Evolutionary conservation across 2,888 invertebrate species (phyloP).

Genomic region (Quadroppia sp.): DNA sequence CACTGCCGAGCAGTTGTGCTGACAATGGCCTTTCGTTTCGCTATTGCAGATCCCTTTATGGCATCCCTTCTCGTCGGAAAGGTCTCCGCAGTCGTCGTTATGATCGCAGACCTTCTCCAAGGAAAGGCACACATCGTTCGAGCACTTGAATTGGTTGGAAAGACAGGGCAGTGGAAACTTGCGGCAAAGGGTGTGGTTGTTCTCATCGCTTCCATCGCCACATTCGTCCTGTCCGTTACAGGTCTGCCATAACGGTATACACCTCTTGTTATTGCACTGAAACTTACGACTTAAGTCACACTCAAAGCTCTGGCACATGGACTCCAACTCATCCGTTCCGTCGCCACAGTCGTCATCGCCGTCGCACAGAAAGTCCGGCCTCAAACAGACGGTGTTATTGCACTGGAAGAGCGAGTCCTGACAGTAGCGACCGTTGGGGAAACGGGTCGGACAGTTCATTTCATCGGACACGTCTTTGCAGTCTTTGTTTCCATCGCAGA

Average conservation of each 20-base stretch:
- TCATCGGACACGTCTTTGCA: slow-evolving; percentile 87
- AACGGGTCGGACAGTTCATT: slow-evolving; percentile 79
- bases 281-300: slow-evolving; percentile 77
- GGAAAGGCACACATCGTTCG: slow-evolving; percentile 72
- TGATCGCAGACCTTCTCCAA: slow-evolving; percentile 76
- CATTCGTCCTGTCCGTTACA: slow-evolving; percentile 92
- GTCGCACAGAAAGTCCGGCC: slow-evolving; percentile 82
- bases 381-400: slow-evolving; percentile 83
- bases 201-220: slow-evolving; percentile 91
- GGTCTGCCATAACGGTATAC: slow-evolving; percentile 53
- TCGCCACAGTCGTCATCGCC: slow-evolving; percentile 88
- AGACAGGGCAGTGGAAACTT: slow-evolving; percentile 61
- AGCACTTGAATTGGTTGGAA: slow-evolving; percentile 77
- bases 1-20: slow-evolving; percentile 83
- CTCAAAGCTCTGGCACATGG: slow-evolving; percentile 49
- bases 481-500: slow-evolving; percentile 83
- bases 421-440: slow-evolving; percentile 80
- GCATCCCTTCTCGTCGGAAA: slow-evolving; percentile 84
- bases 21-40: slow-evolving; percentile 69
- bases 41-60: slow-evolving; percentile 57
- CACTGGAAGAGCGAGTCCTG: slow-evolving; percentile 87
- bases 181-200: slow-evolving; percentile 83
- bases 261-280: slow-evolving; percentile 78
- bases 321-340: slow-evolving; percentile 71
- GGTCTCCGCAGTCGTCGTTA: slow-evolving; percentile 84